These are phyloP conservation scores for Pelodytes ibericus DNA, from an alignment of 2,797 vertebrate genomes.

Conservation along the genomic window DNA sequence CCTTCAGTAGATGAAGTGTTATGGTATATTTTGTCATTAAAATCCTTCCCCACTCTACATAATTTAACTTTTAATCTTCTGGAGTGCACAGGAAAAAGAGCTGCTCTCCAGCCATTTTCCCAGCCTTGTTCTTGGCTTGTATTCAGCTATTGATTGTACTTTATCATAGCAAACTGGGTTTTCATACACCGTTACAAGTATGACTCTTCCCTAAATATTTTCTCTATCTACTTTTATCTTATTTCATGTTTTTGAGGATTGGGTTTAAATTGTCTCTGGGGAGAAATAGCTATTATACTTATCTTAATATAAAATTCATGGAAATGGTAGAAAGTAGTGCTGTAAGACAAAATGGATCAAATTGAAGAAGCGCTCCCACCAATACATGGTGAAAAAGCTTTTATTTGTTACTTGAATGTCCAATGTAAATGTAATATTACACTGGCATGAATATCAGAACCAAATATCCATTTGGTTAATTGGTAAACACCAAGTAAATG, in stretches of 20 bases:
- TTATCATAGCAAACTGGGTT: conserved; percentile 33
- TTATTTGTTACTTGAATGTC: background rate
- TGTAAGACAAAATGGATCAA: background rate
- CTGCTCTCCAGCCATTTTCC: background rate
- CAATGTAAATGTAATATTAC: background rate
- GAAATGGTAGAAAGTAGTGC: too few species aligned
- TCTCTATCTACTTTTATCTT: too few species aligned
- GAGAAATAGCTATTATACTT: too few species aligned
- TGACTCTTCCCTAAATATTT: background rate
- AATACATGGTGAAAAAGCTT: background rate
- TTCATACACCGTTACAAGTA: conserved; percentile 4
- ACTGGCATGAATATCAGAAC: too few species aligned
- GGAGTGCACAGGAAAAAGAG: conserved; percentile 28
- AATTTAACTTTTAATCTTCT: conserved; percentile 33
- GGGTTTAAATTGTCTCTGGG: too few species aligned
- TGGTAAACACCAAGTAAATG: too few species aligned
- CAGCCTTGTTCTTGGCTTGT: conserved; percentile 27
- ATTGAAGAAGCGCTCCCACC: background rate
- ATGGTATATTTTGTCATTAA: background rate
- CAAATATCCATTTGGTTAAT: too few species aligned
- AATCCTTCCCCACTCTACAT: background rate
- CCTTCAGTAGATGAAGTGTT: background rate
- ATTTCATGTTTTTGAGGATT: too few species aligned
- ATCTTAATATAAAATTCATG: too few species aligned
- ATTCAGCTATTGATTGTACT: conserved; percentile 44